These are phyloP conservation scores for Exocentrus adspersus DNA, from an alignment of 2,888 invertebrate species.

Conservation along the genomic window DNA sequence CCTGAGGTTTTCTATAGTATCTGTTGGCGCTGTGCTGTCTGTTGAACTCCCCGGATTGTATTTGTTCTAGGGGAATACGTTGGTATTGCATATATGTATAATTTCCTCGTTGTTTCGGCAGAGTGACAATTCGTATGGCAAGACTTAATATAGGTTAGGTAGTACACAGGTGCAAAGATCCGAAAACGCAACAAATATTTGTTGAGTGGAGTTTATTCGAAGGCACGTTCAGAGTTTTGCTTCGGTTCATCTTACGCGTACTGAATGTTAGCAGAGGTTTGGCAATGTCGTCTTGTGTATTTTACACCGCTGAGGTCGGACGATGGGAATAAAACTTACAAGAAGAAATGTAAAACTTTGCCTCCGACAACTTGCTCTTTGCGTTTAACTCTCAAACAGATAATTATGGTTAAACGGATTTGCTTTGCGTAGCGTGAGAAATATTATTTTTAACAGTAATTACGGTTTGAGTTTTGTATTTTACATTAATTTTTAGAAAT, in stretches of 20 bases:
- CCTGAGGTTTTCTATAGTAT: no score
- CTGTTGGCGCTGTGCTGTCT: no score
- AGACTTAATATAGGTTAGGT: constrained; percentile 34
- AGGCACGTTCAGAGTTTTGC: constrained; percentile 63
- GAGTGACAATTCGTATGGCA: constrained; percentile 1
- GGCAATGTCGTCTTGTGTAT: constrained; percentile 38
- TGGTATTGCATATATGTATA: no score
- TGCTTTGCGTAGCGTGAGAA: background rate
- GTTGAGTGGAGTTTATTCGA: constrained; percentile 61
- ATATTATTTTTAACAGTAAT: background rate
- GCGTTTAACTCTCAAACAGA: constrained; percentile 40
- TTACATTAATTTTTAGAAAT: constrained; percentile 11
- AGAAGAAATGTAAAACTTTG: constrained; percentile 37
- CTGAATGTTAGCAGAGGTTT: constrained; percentile 53
- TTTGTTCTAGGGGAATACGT: no score
- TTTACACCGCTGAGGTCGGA: constrained; percentile 50
- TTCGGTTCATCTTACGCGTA: constrained; percentile 62
- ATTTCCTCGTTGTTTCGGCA: background rate
- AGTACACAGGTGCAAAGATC: constrained; percentile 61
- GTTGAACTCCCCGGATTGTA: no score
- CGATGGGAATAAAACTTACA: constrained; percentile 49
- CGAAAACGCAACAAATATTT: constrained; percentile 63
- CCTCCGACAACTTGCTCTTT: constrained; percentile 14
- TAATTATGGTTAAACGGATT: constrained; percentile 44
- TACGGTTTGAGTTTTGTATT: background rate